Evolutionary conservation across 2,888 invertebrate species (phyloP).

Genomic region (Barypeithes pellucidus): DNA sequence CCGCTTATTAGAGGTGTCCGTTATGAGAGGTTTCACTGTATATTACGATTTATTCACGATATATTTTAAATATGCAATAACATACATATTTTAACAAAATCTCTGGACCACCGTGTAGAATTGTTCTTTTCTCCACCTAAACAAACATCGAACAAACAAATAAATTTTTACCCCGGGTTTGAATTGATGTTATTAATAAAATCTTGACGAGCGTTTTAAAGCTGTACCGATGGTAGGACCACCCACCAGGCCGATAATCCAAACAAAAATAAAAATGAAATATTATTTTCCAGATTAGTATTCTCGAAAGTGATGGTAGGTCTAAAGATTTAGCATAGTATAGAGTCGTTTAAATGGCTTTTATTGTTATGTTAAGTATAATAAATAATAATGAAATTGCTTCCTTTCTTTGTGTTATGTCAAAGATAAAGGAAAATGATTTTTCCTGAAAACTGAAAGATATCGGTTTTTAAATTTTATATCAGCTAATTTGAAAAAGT

Average conservation of each 20-base stretch:
- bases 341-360: slow-evolving; percentile 23
- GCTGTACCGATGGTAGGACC: slow-evolving; percentile 51
- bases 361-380: slow-evolving; percentile 20
- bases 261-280: slow-evolving; percentile 54
- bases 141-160: slow-evolving; percentile 49
- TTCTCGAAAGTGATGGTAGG: slow-evolving; percentile 40
- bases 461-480: too few relatives aligned
- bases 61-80: background rate
- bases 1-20: too few relatives aligned
- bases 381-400: slow-evolving; percentile 9
- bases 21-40: too few relatives aligned
- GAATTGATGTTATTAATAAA: slow-evolving; percentile 53
- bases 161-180: slow-evolving; percentile 49
- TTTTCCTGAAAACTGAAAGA: too few relatives aligned
- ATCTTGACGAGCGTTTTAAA: slow-evolving; percentile 51
- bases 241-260: slow-evolving; percentile 51
- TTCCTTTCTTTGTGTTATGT: background rate
- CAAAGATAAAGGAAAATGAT: too few relatives aligned
- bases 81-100: background rate
- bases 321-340: slow-evolving; percentile 28
- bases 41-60: background rate
- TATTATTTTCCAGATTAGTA: slow-evolving; percentile 52
- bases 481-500: too few relatives aligned
- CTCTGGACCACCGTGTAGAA: slow-evolving; percentile 44
- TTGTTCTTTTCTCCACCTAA: slow-evolving; percentile 43